Evolutionary conservation across 2,113 vertebrate species (phyloP).

Genomic region (Ibidorhyncha struthersii): DNA sequence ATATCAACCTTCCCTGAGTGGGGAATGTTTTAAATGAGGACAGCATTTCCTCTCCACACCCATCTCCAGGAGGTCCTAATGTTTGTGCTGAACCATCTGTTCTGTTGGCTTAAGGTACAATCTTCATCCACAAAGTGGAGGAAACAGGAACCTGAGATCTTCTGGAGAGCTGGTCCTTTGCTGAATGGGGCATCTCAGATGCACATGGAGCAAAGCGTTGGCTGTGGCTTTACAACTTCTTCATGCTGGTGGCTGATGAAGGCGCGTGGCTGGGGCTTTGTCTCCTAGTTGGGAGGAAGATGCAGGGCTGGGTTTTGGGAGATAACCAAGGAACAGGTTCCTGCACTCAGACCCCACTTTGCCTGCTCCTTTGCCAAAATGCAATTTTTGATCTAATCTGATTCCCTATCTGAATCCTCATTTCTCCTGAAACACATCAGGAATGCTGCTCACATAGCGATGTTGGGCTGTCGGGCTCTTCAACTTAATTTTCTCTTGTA

Average conservation of each 20-base stretch:
- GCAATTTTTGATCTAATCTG: not conserved
- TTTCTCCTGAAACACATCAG: not conserved
- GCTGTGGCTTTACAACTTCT: not conserved
- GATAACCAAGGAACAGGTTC: not conserved
- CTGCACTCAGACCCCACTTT: not conserved
- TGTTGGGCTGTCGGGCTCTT: not conserved
- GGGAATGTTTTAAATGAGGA: not conserved
- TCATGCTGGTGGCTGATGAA: not conserved
- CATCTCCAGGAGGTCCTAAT: not conserved
- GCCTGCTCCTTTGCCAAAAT: not conserved
- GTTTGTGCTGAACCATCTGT: not conserved
- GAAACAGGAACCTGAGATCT: not conserved
- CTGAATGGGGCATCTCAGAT: not conserved
- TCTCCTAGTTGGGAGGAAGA: not conserved
- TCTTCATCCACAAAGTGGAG: not conserved
- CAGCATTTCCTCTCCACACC: not conserved
- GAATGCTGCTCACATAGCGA: not conserved
- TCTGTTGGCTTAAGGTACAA: not conserved
- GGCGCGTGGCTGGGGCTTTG: not conserved
- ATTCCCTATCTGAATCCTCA: not conserved
- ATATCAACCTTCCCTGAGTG: not conserved
- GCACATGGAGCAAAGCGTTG: not conserved
- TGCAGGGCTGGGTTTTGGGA: not conserved
- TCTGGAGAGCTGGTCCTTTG: not conserved
- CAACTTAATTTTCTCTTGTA: not conserved